Evolutionary conservation across 2,888 invertebrate genomes (phyloP).

Genomic region (Drymonia ruficornis): DNA sequence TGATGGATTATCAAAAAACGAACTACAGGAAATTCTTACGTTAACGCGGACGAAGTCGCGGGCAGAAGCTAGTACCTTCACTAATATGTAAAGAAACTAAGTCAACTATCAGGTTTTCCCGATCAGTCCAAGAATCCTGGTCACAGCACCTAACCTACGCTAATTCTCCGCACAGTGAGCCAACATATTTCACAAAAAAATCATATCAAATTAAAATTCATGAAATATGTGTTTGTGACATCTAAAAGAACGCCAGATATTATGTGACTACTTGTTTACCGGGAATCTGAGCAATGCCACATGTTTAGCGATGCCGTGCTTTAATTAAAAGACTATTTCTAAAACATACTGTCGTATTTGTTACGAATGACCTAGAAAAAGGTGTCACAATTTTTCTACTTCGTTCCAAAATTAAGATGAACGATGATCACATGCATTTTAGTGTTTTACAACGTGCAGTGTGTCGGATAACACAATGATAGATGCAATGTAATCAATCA

Average conservation of each 20-base stretch:
- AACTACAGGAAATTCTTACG: no score
- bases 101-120: neutral
- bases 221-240: constrained; percentile 11
- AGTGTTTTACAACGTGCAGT: no score
- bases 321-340: constrained; percentile 1
- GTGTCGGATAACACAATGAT: no score
- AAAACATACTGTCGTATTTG: neutral
- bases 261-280: constrained; percentile 1
- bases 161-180: constrained; percentile 14
- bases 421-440: neutral
- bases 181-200: constrained; percentile 10
- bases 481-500: no score
- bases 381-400: neutral
- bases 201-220: constrained; percentile 2
- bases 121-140: neutral
- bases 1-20: no score
- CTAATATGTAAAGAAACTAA: no score
- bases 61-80: no score
- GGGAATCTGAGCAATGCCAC: neutral
- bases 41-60: no score
- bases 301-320: neutral
- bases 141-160: constrained; percentile 5
- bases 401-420: neutral
- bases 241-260: neutral
- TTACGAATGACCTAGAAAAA: neutral